Conservation (phyloP, 2,797 vertebrate genomes). For the Iguana delicatissima region DNA sequence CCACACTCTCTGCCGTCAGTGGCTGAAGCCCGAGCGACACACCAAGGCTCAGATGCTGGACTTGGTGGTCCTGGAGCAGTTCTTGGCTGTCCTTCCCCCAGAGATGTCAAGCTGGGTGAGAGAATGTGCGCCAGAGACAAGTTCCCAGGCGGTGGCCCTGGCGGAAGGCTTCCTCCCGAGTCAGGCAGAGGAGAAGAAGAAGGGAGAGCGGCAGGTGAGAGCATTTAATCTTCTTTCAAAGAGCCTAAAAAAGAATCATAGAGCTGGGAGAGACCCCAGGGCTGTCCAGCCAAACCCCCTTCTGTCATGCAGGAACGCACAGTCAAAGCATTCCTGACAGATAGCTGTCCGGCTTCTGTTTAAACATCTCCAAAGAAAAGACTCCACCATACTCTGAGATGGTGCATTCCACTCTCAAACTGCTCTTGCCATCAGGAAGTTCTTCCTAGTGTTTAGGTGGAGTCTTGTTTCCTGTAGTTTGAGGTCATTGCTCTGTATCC, state of each 20-base stretch:
- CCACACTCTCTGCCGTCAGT: not conserved
- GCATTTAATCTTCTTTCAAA: not conserved
- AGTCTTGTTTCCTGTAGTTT: too few species aligned
- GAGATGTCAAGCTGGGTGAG: not conserved
- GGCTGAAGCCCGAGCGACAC: not conserved
- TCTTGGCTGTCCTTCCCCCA: not conserved
- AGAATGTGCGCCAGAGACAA: not conserved
- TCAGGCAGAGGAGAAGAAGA: not conserved
- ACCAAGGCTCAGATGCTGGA: not conserved
- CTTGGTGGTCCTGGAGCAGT: not conserved
- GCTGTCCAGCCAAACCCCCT: too few species aligned
- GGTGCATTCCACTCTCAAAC: too few species aligned
- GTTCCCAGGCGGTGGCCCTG: not conserved
- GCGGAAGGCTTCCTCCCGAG: constrained; percentile 1
- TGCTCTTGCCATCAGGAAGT: too few species aligned
- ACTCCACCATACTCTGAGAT: too few species aligned
- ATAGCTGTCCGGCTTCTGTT: too few species aligned
- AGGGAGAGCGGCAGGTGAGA: not conserved
- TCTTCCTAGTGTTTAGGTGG: too few species aligned
- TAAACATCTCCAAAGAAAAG: too few species aligned
- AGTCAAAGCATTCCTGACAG: too few species aligned
- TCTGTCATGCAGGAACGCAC: too few species aligned
- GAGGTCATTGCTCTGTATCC: too few species aligned
- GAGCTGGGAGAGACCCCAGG: too few species aligned
- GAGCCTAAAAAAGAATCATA: not conserved